Percentiles rank a stretch among this genome's conserved stretches.
phyloP scores from a whole-genome alignment of 2,888 invertebrate species.

The Agriopis leucophaearia region DNA sequence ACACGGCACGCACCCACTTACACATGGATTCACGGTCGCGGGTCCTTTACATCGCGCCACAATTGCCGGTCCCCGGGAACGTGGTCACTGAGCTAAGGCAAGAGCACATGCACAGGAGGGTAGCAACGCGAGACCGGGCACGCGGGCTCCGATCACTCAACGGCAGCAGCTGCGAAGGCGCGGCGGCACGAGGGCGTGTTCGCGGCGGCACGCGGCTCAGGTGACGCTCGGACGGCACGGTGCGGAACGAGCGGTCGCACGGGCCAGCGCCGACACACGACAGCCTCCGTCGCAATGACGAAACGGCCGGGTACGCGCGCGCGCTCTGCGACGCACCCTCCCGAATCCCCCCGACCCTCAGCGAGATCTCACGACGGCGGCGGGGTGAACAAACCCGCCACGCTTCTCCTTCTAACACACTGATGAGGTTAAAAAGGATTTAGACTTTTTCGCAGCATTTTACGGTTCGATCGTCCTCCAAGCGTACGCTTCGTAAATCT shows the following conservation, averaged over 20 bases:
- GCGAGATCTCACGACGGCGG: constrained; percentile 75
- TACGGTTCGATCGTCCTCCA: constrained; percentile 74
- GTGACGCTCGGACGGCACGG: constrained; percentile 64
- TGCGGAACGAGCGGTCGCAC: constrained; percentile 77
- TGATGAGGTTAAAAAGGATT: constrained; percentile 84
- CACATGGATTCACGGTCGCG: constrained; percentile 82
- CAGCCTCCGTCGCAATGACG: constrained; percentile 86
- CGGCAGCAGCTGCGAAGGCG: constrained; percentile 46
- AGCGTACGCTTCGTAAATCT: constrained; percentile 61
- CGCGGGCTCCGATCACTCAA: constrained; percentile 47
- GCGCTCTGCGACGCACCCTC: constrained; percentile 82
- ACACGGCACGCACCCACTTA: constrained; percentile 80
- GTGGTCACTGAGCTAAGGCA: constrained; percentile 87
- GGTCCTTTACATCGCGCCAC: constrained; percentile 84
- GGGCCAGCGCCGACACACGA: constrained; percentile 83
- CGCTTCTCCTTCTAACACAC: constrained; percentile 82
- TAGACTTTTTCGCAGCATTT: constrained; percentile 80
- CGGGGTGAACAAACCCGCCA: constrained; percentile 84
- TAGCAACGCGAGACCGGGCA: constrained; percentile 48
- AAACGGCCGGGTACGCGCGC: constrained; percentile 85
- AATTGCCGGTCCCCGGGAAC: constrained; percentile 90
- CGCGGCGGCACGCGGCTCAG: constrained; percentile 57
- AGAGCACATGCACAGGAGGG: constrained; percentile 86
- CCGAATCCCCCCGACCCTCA: constrained; percentile 74
- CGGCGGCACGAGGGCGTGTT: constrained; percentile 58